Evolutionary conservation across 2,113 vertebrate genomes (phyloP).

Genomic region (Hyla sarda): DNA sequence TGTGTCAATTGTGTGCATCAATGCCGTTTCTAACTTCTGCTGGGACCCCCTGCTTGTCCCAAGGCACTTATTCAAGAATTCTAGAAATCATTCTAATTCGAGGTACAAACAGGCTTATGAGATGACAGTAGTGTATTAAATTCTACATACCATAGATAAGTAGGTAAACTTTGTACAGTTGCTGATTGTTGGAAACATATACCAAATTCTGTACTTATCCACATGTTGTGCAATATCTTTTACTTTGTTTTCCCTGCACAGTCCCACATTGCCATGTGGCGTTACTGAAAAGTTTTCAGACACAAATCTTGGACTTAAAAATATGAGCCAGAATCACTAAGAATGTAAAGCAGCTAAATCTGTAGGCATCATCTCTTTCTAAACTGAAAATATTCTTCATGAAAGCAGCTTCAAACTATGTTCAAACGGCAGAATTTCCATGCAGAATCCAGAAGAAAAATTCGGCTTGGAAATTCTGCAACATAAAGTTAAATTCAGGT

Average conservation of each 20-base stretch:
- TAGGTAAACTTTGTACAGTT: background rate
- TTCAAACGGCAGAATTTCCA: too few species aligned
- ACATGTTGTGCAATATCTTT: background rate
- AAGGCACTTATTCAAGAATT: background rate
- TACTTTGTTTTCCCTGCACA: background rate
- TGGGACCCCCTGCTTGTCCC: too few species aligned
- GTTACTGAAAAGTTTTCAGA: background rate
- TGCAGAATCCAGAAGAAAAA: too few species aligned
- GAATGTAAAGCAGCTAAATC: background rate
- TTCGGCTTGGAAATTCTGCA: too few species aligned
- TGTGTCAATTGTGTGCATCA: too few species aligned
- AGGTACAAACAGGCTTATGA: background rate
- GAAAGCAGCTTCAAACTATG: too few species aligned
- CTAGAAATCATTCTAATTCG: background rate
- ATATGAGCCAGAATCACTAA: background rate
- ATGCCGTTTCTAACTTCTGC: too few species aligned
- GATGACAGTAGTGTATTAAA: background rate
- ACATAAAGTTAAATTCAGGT: too few species aligned
- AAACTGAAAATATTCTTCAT: too few species aligned
- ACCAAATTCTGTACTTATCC: background rate
- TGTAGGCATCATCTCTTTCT: background rate
- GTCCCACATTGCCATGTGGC: background rate
- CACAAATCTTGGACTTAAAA: background rate
- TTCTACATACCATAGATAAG: background rate
- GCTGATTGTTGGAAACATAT: background rate